These are phyloP conservation scores for Megathymus violae DNA, from an alignment of 1,140 invertebrate species.

Conservation along the genomic window DNA sequence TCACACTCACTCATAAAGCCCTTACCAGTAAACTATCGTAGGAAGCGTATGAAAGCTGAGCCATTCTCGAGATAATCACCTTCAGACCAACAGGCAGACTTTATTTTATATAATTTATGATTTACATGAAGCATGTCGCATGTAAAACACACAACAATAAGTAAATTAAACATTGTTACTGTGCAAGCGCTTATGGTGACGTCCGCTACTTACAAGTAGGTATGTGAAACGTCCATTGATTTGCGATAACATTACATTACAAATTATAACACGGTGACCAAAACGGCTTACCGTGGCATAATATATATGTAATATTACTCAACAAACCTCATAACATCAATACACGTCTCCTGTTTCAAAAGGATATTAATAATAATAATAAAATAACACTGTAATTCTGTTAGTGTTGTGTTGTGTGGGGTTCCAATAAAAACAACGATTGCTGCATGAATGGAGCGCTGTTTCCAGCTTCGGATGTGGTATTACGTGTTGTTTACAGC, in stretches of 20 bases:
- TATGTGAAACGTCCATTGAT: constrained; percentile 9
- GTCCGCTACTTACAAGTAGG: neutral
- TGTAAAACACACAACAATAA: too few species aligned
- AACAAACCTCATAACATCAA: constrained; percentile 38
- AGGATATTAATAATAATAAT: constrained; percentile 40
- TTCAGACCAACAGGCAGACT: too few species aligned
- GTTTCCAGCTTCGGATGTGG: constrained; percentile 49
- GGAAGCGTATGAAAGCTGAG: too few species aligned
- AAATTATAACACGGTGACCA: neutral
- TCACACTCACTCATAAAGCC: too few species aligned
- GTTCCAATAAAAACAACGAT: constrained; percentile 67
- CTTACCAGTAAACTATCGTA: too few species aligned
- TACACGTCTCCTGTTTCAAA: constrained; percentile 52
- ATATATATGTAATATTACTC: constrained; percentile 3
- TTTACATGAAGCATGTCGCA: too few species aligned
- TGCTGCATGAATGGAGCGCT: constrained; percentile 71
- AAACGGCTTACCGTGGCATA: neutral
- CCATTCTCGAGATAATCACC: too few species aligned
- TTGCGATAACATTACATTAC: neutral
- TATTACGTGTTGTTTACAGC: constrained; percentile 50
- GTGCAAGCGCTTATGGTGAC: too few species aligned
- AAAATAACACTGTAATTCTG: constrained; percentile 39
- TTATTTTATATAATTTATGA: too few species aligned
- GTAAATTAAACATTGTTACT: too few species aligned
- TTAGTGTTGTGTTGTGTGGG: constrained; percentile 42